Conservation (phyloP, 2,888 invertebrate genomes). For the Galerucella nymphaeae region DNA sequence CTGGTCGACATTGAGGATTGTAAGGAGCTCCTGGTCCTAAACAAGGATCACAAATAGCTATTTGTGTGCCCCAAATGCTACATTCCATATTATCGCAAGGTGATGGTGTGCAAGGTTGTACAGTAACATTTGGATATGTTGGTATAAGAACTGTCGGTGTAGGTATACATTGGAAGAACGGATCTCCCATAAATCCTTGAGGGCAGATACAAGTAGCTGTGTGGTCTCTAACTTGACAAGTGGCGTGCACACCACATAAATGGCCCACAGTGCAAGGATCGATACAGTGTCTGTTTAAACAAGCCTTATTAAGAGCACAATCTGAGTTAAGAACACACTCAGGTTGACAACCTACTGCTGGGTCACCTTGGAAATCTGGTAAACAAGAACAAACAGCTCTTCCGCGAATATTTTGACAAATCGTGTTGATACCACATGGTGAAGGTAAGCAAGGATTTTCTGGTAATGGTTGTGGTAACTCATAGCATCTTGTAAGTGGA, state of each 20-base stretch:
- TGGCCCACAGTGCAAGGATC: constrained; percentile 76
- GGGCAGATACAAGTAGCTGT: constrained; percentile 85
- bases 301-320: constrained; percentile 79
- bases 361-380: constrained; percentile 82
- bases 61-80: constrained; percentile 77
- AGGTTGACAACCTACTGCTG: constrained; percentile 79
- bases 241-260: constrained; percentile 83
- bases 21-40: constrained; percentile 74
- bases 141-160: constrained; percentile 61
- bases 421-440: constrained; percentile 83
- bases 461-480: constrained; percentile 67
- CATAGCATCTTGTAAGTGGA: constrained; percentile 79
- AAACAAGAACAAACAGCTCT: constrained; percentile 83
- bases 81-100: constrained; percentile 80
- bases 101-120: constrained; percentile 79
- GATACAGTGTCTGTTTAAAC: constrained; percentile 78
- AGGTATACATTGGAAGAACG: constrained; percentile 78
- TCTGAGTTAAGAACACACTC: constrained; percentile 88
- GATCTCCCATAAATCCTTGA: constrained; percentile 83
- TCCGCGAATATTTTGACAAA: constrained; percentile 77
- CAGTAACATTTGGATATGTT: constrained; percentile 63
- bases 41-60: constrained; percentile 85
- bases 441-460: constrained; percentile 78
- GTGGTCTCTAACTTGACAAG: constrained; percentile 83
- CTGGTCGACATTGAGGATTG: constrained; percentile 82